Evolutionary conservation across 2,888 invertebrate species (phyloP), one percentile per base, ranked within the genome.

Genomic region (Dolomedes plantarius): DNA sequence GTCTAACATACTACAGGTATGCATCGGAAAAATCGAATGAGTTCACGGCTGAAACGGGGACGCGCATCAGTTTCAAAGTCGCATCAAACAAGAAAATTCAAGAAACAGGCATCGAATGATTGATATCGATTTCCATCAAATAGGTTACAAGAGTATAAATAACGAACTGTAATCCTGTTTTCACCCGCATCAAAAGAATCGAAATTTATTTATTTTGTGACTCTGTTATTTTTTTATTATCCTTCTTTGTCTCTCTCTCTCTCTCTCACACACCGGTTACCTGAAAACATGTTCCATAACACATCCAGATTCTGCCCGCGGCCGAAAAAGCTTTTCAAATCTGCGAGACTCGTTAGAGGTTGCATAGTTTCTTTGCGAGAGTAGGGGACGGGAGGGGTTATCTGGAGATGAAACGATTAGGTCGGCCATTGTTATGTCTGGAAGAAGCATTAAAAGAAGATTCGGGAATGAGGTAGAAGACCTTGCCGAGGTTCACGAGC

Each of bases 381-480:
- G 23, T 2, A 19, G 23, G 5, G 11, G 23, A 6, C 23, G 23
- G 56, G 16, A 23, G 23, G 7, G 23, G 56, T 23, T n/a, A 56
- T 23, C 56, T 56, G 3, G 11, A 56, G 56, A 56, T 56, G 31
- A 5, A 46, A 31, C 23, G 71, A 69, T 64, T 78, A 78, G 39
- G 62, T 50, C 32, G 36, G 6, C 64, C 64, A 78, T 71, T 78
- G 78, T 71, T 75, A n/a, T n/a, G 41, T 32, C 27, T 29, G 28
- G 65, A 69, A 50, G 36, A 62, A 69, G 69, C 71, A 56, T 64
- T 64, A 71, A 71, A 71, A 71, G 46, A 46, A 64, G 13, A 29
- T 27, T 28, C 16, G 16, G 39, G 28, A 41, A 67, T 13, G 64
- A 46, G 69, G 62, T 71, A 31, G 62, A 62, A 64, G 71, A 64